Evolutionary conservation across 2,888 invertebrate species (phyloP), one percentile per base, ranked within the genome.

Genomic region (Eugnorisma glareosa): DNA sequence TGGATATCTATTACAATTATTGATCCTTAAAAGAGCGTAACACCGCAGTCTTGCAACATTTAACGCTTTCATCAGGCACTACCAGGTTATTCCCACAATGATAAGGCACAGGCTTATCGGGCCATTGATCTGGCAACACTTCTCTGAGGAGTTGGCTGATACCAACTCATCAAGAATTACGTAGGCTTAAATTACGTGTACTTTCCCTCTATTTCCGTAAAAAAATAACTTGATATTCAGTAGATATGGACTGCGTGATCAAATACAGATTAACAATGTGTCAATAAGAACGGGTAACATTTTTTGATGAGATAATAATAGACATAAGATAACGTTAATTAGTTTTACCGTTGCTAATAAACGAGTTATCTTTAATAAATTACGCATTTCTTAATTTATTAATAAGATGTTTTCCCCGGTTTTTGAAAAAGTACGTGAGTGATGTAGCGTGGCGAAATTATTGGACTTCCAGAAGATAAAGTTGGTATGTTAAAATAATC

Each of bases 341-440:
- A 74, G 67, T 73, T 77, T 79, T 66, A 81, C 51, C 66, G 43
- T 73, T 61, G 77, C 68, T 69, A 74, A 82, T 87, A 81, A 82
- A 87, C 66, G 59, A 73, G 67, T 85, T 75, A 79, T 80, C 78
- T 82, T 71, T 77, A 68, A 82, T 82, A 87, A 81, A 85, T 71
- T 77, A 85, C 85, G 74, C 57, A 70, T 86, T 81, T 74, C 67
- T 85, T 70, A 0, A 10, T 67, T 69, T 67, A 28, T 63, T 57
- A 35, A 59, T 37, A n/a, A 69, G 28, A 67, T 70, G 40, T 70
- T 75, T 86, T 75, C n/a, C 79, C 72, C 35, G 57, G 13, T 0
- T n/a, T 57, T 51, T 63, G n/a, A 67, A 79, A n/a, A 71, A 28
- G 1, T 69, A 69, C 51, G 13, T 43, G 21, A 54, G 13, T 67